These are phyloP conservation scores for Hyperoplus lanceolatus DNA, from an alignment of 2,797 vertebrate species.

Conservation along the genomic window DNA sequence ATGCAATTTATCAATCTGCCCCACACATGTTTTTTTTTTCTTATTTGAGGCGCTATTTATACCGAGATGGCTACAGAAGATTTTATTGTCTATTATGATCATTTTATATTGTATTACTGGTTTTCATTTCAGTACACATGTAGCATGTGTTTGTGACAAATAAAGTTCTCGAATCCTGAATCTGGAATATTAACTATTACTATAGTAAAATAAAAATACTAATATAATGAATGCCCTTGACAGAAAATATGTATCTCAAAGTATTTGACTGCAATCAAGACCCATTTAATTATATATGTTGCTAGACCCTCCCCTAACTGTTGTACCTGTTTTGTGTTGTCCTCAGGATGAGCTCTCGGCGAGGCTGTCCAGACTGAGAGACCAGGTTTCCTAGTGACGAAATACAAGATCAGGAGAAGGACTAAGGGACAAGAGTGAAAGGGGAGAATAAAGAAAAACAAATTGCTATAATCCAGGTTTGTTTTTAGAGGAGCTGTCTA, in stretches of 20 bases:
- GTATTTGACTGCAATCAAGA: background rate
- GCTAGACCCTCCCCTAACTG: background rate
- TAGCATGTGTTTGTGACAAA: too few relatives aligned
- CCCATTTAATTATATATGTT: background rate
- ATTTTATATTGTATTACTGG: too few relatives aligned
- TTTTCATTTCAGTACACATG: too few relatives aligned
- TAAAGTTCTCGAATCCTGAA: too few relatives aligned
- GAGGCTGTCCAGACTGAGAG: conserved; percentile 76
- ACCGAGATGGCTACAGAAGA: background rate
- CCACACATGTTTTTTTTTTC: background rate
- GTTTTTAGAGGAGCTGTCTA: conserved; percentile 4
- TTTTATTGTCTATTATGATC: background rate
- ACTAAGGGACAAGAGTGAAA: conserved; percentile 11
- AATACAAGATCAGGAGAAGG: background rate
- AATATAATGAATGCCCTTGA: background rate
- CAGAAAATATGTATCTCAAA: background rate
- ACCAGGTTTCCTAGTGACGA: conserved; percentile 64
- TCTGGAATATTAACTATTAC: background rate
- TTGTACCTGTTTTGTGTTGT: conserved; percentile 18
- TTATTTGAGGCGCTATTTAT: background rate
- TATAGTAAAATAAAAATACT: background rate
- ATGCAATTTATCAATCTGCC: background rate
- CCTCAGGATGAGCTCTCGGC: conserved; percentile 76
- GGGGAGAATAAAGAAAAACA: conserved; percentile 9
- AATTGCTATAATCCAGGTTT: conserved; percentile 9